phyloP scores from a whole-genome alignment of 2,797 vertebrate species.

The Anas bahamensis region DNA sequence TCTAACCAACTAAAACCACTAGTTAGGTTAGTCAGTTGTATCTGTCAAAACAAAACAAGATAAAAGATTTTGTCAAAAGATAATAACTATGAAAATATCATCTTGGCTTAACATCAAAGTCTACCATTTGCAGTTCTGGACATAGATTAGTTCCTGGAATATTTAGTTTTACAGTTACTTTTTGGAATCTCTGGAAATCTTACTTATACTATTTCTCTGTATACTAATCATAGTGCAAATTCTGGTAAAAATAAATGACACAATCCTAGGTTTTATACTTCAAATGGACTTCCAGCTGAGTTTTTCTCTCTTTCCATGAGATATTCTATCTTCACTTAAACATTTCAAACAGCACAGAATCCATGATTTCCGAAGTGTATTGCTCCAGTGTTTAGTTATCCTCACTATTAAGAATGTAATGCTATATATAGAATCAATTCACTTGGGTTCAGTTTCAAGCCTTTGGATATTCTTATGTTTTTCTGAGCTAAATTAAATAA shows the following conservation, averaged over 20 bases:
- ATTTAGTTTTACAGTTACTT: background rate
- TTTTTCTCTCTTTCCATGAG: background rate
- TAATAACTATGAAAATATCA: background rate
- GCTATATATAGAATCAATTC: background rate
- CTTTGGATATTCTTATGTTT: background rate
- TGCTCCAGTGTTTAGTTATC: background rate
- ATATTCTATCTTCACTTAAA: background rate
- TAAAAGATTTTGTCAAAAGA: background rate
- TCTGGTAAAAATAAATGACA: background rate
- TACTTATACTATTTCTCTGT: background rate
- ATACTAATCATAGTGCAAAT: background rate
- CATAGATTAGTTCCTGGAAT: background rate
- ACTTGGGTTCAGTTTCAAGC: background rate
- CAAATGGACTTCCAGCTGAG: background rate
- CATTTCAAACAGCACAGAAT: background rate
- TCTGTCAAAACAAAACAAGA: background rate
- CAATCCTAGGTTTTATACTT: background rate
- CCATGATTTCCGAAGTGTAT: background rate
- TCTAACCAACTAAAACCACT: background rate
- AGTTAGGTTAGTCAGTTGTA: background rate
- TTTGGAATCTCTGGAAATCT: background rate
- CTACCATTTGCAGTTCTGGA: background rate
- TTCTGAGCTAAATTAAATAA: background rate
- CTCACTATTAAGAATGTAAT: background rate
- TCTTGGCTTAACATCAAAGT: background rate